A percentile compares a stretch with the other conserved stretches of the same genome.
phyloP scores from a whole-genome alignment of 2,797 vertebrate species.

The Hylomyscus alleni region DNA sequence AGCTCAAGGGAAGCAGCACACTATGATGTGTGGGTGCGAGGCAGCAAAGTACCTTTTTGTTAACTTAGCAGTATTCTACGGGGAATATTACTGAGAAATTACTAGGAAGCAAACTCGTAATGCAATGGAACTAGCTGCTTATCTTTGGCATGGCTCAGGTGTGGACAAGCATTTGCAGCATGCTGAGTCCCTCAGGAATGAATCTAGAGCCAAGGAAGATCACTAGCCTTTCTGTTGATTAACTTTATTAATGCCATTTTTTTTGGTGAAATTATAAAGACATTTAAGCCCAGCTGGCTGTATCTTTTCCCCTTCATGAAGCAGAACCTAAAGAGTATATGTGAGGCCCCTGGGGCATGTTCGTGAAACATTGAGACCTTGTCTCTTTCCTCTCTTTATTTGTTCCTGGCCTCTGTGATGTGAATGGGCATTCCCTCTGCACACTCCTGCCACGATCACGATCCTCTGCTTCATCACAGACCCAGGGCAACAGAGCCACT shows the following conservation, averaged over 20 bases:
- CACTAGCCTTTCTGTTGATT: background rate
- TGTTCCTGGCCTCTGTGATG: background rate
- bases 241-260: background rate
- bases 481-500: background rate
- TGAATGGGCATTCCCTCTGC: too few relatives aligned
- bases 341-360: background rate
- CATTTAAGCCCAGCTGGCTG: background rate
- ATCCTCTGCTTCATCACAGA: background rate
- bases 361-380: background rate
- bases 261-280: background rate
- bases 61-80: background rate
- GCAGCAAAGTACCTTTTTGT: conserved; percentile 2
- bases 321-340: too few relatives aligned
- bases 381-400: background rate
- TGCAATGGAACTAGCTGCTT: background rate
- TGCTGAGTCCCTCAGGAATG: background rate
- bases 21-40: background rate
- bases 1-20: background rate
- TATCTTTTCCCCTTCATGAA: background rate
- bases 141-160: background rate
- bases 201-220: background rate
- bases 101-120: background rate
- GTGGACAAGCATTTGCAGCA: background rate
- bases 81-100: conserved; percentile 3
- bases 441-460: background rate